Percentiles rank a stretch among this genome's conserved stretches.
phyloP scores from a whole-genome alignment of 2,888 invertebrate species.

The Nymphalis urticae region DNA sequence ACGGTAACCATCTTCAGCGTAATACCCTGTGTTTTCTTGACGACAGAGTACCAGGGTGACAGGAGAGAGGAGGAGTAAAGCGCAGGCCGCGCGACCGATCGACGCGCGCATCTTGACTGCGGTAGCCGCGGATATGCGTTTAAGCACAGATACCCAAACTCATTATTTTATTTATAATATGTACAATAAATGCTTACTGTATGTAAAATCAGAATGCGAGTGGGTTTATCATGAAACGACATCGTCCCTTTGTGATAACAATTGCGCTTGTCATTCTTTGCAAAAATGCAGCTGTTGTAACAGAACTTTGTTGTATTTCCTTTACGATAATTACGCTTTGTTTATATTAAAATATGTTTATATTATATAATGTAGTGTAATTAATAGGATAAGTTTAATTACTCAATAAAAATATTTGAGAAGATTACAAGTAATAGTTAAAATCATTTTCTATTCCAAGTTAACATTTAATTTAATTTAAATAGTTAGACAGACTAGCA shows the following conservation, averaged over 20 bases:
- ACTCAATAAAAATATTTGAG: too few relatives aligned
- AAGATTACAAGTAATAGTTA: too few relatives aligned
- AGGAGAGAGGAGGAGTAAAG: constrained; percentile 59
- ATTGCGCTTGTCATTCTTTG: constrained; percentile 11
- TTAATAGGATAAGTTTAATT: not conserved
- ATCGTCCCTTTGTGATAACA: constrained; percentile 35
- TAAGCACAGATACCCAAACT: constrained; percentile 64
- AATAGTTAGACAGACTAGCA: too few relatives aligned
- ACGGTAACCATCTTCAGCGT: constrained; percentile 65
- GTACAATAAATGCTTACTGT: constrained; percentile 21
- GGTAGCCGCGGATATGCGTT: constrained; percentile 66
- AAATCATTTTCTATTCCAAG: too few relatives aligned
- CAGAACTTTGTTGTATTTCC: constrained; percentile 7
- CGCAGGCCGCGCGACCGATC: constrained; percentile 61
- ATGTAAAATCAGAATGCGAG: constrained; percentile 27
- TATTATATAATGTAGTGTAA: not conserved
- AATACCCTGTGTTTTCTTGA: constrained; percentile 65
- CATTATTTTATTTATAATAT: constrained; percentile 40
- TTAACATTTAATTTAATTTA: too few relatives aligned
- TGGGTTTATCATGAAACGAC: constrained; percentile 35
- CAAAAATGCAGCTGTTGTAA: constrained; percentile 12
- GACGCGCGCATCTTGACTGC: constrained; percentile 78
- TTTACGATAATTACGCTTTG: not conserved
- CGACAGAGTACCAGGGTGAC: constrained; percentile 63
- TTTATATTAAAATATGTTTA: not conserved